phyloP scores from a whole-genome alignment of 2,113 vertebrate species.

The Colaptes auratus region DNA sequence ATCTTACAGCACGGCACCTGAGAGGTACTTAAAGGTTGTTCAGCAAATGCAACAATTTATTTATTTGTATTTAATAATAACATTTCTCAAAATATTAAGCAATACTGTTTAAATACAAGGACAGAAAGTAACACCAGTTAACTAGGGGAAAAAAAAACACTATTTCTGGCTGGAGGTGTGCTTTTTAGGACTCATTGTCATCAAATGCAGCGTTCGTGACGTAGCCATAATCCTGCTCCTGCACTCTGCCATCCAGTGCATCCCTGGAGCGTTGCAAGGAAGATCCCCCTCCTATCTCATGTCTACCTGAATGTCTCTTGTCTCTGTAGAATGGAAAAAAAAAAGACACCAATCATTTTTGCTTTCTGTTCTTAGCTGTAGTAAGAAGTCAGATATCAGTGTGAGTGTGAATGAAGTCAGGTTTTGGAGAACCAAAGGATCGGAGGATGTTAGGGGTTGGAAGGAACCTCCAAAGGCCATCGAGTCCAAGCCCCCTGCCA shows the following conservation, averaged over 20 bases:
- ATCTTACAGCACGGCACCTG: not conserved
- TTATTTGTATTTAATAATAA: not conserved
- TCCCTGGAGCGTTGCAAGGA: not conserved
- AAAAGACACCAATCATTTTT: not conserved
- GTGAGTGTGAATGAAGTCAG: not conserved
- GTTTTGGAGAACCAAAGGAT: not conserved
- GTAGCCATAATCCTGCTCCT: not conserved
- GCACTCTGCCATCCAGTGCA: not conserved
- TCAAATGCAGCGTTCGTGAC: constrained; percentile 32
- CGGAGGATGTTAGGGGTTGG: no score
- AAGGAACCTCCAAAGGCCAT: no score
- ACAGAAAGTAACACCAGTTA: not conserved
- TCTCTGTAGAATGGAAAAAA: not conserved
- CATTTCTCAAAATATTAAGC: not conserved
- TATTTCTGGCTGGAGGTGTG: not conserved
- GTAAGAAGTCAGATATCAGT: not conserved
- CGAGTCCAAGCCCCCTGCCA: no score
- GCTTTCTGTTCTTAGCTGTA: not conserved
- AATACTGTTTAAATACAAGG: not conserved
- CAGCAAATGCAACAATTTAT: not conserved
- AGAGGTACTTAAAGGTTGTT: not conserved
- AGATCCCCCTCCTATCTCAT: rapidly evolving
- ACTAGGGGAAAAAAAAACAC: not conserved
- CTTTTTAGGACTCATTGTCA: not conserved
- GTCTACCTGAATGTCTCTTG: rapidly evolving